phyloP scores from a whole-genome alignment of 1,140 invertebrate species.

The Halotydeus destructor region DNA sequence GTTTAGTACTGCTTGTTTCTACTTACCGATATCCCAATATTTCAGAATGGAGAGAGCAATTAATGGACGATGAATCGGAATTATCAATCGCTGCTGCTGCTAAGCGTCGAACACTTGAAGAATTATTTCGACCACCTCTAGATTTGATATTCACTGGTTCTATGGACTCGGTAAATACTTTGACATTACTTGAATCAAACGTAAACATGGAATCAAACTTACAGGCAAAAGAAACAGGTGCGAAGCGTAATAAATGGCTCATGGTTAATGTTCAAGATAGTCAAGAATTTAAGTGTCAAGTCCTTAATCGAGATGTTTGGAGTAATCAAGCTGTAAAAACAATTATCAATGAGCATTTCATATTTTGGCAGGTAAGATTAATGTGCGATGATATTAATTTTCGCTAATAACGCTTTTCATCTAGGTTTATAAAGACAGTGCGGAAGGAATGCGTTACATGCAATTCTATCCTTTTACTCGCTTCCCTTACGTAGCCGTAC shows the following conservation, averaged over 20 bases:
- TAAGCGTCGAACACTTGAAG: conserved; percentile 39
- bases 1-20: conserved; percentile 11
- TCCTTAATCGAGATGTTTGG: conserved; percentile 57
- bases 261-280: conserved; percentile 56
- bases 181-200: conserved; percentile 11
- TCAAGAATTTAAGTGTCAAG: conserved; percentile 46
- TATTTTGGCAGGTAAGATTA: conserved; percentile 48
- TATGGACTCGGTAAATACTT: conserved; percentile 33
- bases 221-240: conserved; percentile 38
- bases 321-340: conserved; percentile 39
- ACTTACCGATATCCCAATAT: conserved; percentile 11
- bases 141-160: conserved; percentile 45
- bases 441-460: conserved; percentile 42
- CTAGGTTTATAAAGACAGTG: conserved; percentile 41
- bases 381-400: conserved; percentile 1
- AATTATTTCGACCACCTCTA: conserved; percentile 49
- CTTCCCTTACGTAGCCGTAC: conserved; percentile 47
- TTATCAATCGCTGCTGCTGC: conserved; percentile 13
- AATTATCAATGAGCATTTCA: conserved; percentile 43
- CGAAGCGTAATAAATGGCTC: conserved; percentile 41
- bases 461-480: conserved; percentile 43
- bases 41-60: conserved; percentile 29
- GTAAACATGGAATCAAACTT: no score
- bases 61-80: conserved; percentile 22
- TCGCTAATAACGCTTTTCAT: conserved; percentile 7